Evolutionary conservation across 1,140 invertebrate genomes (phyloP).

Genomic region (Anadara kagoshimensis): DNA sequence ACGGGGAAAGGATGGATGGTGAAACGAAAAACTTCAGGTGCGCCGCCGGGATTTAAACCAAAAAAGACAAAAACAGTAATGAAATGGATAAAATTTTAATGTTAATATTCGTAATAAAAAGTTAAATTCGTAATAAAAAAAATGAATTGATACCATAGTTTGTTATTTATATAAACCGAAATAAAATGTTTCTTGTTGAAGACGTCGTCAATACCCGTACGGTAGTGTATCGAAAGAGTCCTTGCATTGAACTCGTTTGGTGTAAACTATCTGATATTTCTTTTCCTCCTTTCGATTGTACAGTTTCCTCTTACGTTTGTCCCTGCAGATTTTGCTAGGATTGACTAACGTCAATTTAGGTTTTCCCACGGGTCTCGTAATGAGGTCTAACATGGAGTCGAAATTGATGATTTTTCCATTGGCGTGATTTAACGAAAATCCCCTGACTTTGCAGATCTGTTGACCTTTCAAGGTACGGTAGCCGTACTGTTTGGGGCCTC

Average conservation of each 20-base stretch:
- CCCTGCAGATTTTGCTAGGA: slow-evolving; percentile 19
- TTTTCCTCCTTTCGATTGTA: slow-evolving; percentile 22
- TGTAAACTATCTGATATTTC: slow-evolving; percentile 27
- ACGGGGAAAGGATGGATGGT: too few relatives aligned
- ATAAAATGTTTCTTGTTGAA: too few relatives aligned
- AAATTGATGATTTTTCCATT: slow-evolving; percentile 27
- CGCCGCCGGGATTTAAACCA: too few relatives aligned
- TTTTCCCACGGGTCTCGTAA: neutral
- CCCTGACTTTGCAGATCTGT: slow-evolving; percentile 18
- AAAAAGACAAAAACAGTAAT: too few relatives aligned
- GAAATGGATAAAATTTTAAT: too few relatives aligned
- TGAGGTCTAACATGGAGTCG: slow-evolving; percentile 8
- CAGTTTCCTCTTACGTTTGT: slow-evolving; percentile 25
- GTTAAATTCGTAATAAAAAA: too few relatives aligned
- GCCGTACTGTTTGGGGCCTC: slow-evolving; percentile 22
- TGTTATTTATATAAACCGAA: too few relatives aligned
- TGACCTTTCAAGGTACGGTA: slow-evolving; percentile 10
- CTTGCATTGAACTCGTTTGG: slow-evolving; percentile 3
- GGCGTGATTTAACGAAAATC: slow-evolving; percentile 20
- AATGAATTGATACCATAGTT: too few relatives aligned
- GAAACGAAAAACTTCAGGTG: too few relatives aligned
- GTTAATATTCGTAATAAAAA: too few relatives aligned
- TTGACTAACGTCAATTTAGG: neutral
- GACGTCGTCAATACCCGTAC: neutral
- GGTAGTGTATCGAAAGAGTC: slow-evolving; percentile 2